Percentiles rank a stretch among this genome's conserved stretches.
Conservation (phyloP, 2,888 invertebrate genomes). For the Carpatolechia fugitivella region DNA sequence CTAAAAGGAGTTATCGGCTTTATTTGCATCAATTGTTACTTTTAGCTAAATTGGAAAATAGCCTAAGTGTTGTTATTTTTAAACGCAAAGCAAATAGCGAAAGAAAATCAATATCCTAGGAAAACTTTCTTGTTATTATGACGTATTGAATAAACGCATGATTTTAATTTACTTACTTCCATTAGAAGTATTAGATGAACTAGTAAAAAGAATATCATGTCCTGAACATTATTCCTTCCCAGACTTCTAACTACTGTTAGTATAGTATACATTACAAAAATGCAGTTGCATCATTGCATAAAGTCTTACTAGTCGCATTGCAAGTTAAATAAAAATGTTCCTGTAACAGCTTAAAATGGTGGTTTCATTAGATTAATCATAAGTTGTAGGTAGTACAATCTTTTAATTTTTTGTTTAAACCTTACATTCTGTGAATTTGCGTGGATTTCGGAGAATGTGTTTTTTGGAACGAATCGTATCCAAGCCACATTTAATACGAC, state of each 20-base stretch:
- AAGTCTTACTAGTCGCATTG: slow-evolving; percentile 71
- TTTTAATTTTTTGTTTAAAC: slow-evolving; percentile 17
- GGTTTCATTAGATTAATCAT: slow-evolving; percentile 61
- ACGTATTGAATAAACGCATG: no score
- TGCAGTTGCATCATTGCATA: slow-evolving; percentile 44
- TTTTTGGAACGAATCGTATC: background rate
- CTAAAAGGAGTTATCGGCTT: slow-evolving; percentile 60
- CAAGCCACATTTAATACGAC: background rate
- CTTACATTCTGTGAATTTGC: background rate
- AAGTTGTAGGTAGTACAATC: slow-evolving; percentile 49
- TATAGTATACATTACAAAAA: slow-evolving; percentile 43
- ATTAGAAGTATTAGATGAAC: no score
- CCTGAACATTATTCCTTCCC: no score
- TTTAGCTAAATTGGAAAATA: no score
- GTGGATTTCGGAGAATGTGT: background rate
- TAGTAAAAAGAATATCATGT: no score
- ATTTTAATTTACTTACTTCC: no score
- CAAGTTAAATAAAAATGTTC: slow-evolving; percentile 69
- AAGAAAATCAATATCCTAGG: no score
- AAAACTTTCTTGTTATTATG: no score
- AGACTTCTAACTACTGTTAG: slow-evolving; percentile 44
- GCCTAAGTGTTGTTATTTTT: no score
- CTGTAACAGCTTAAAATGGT: slow-evolving; percentile 71
- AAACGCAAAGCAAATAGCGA: no score
- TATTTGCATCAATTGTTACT: slow-evolving; percentile 57